Evolutionary conservation across 2,113 vertebrate species (phyloP), one percentile per base, ranked within the genome.

Genomic region (Zosterops borbonicus): DNA sequence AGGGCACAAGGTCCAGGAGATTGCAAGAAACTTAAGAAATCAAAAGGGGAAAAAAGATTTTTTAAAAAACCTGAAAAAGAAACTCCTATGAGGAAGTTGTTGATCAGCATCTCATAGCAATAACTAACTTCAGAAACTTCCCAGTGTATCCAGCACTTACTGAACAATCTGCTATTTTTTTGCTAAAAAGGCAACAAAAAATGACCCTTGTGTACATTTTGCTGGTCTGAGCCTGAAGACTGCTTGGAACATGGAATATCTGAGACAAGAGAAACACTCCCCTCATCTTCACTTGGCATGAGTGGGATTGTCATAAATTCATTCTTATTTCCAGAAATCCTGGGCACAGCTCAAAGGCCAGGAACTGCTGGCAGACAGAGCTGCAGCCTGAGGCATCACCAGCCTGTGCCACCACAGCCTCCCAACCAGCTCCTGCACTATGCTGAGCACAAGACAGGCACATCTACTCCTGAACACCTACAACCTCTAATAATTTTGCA

Each of bases 351-450:
- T 41, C 44, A 23, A 46, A 35, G 19, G 49, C 19, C 73, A 62
- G 0, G 8, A 82, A 49, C 12, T 2, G 4, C 9, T 63, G 4
- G 2, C 47, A 37, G 58, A 37, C 0, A 6, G n/a, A 37, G 7
- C 42, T 17, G 22, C 16, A 23, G 60, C 62, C 22, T 1, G 0
- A 53, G 47, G 14, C 5, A n/a, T 53, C 22, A 6, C n/a, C 47
- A 53, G 62, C 29, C 44, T 3, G 0, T 7, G 28, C 20, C 18
- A n/a, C 62, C 56, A 31, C 2, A 2, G 65, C 65, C 59, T 59
- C 46, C 27, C 37, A 15, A 20, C n/a, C 58, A 8, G 22, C 39
- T 25, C 39, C 69, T 19, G 18, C 3, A 0, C 42, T 13, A 13
- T 14, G 39, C 39, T 3, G 4, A 24, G 52, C 42, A 33, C 0